Conservation (phyloP, 2,888 invertebrate genomes). For the Andricus curvator region DNA sequence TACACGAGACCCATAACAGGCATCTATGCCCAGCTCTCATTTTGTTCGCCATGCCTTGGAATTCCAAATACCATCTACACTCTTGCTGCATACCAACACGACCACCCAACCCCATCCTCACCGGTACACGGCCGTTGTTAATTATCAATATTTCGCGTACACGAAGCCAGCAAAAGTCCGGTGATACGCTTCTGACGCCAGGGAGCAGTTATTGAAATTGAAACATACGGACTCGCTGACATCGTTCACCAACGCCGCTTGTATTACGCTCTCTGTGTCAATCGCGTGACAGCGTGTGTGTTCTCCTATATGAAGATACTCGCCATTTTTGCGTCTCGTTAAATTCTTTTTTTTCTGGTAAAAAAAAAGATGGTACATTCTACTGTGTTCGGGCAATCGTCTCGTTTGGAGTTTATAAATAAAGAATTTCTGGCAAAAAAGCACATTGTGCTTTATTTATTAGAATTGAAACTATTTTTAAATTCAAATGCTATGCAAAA, state of each 20-base stretch:
- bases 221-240: slow-evolving; percentile 72
- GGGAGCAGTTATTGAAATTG: slow-evolving; percentile 79
- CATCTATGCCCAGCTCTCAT: slow-evolving; percentile 65
- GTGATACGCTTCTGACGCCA: slow-evolving; percentile 65
- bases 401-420: slow-evolving; percentile 7
- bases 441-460: not conserved
- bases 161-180: slow-evolving; percentile 66
- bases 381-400: slow-evolving; percentile 1
- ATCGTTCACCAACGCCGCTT: slow-evolving; percentile 44
- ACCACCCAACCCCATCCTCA: slow-evolving; percentile 57
- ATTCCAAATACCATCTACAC: slow-evolving; percentile 53
- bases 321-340: slow-evolving; percentile 5
- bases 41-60: slow-evolving; percentile 64
- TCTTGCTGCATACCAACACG: slow-evolving; percentile 33
- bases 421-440: not conserved
- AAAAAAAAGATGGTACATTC: not conserved
- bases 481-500: not conserved
- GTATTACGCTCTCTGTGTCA: slow-evolving; percentile 32
- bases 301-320: slow-evolving; percentile 13
- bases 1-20: slow-evolving; percentile 70
- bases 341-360: slow-evolving; percentile 18
- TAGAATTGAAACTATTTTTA: not conserved
- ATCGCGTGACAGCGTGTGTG: slow-evolving; percentile 2
- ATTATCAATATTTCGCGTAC: slow-evolving; percentile 77
- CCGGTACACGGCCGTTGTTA: slow-evolving; percentile 75